phyloP scores from a whole-genome alignment of 2,888 invertebrate genomes.

The Diadromus collaris region DNA sequence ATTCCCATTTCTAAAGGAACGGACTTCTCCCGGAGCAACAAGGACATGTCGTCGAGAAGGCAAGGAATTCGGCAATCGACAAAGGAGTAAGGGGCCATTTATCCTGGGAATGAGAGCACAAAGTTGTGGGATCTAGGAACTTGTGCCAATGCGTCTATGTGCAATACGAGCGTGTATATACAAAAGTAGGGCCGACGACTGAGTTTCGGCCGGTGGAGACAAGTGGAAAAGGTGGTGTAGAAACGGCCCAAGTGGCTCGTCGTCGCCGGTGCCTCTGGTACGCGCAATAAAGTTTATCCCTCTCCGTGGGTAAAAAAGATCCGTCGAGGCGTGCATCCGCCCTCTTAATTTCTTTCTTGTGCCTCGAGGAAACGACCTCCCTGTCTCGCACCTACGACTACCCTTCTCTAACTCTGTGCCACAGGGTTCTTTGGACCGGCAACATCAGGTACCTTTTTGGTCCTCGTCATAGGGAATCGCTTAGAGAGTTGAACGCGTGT shows the following conservation, averaged over 20 bases:
- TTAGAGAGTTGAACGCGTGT: constrained; percentile 39
- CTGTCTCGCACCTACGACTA: constrained; percentile 42
- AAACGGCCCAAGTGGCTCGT: constrained; percentile 46
- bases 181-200: not conserved
- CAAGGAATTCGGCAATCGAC: not conserved
- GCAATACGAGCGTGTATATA: not conserved
- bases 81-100: not conserved
- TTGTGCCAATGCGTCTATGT: not conserved
- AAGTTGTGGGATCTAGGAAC: not conserved
- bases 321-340: constrained; percentile 68
- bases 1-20: not conserved
- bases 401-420: constrained; percentile 23
- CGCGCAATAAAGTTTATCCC: constrained; percentile 62
- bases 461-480: constrained; percentile 37
- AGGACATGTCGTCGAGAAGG: not conserved
- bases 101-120: constrained; percentile 11
- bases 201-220: constrained; percentile 31
- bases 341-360: constrained; percentile 62
- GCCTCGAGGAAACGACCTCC: constrained; percentile 24
- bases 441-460: constrained; percentile 34
- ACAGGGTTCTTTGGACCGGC: constrained; percentile 23
- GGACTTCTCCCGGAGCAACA: not conserved
- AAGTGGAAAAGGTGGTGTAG: constrained; percentile 57
- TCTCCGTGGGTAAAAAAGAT: constrained; percentile 55
- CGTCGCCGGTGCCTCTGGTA: constrained; percentile 35